Base-by-base conservation (phyloP, 92 coral and sea anemone species). In the Zoanthus sociatus region DNA sequence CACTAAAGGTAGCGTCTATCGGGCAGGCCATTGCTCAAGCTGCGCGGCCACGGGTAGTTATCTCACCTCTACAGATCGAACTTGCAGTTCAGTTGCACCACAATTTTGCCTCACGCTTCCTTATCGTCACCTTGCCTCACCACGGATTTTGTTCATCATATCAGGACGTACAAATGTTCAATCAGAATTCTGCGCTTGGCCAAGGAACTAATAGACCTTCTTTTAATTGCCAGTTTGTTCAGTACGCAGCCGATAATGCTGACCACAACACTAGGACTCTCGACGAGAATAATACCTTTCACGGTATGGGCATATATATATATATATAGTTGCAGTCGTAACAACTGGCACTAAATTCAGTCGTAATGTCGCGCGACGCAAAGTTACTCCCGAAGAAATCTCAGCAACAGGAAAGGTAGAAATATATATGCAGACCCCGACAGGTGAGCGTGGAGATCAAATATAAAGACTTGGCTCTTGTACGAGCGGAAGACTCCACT, bases 261-360 rank as follows among this genome's bases (percentile, higher is more conserved):
- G 92, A 92, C 44, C 94, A 90, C 53, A 68, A 90, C 54, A 9
- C 73, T 16, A 71, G 87, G 9, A 92, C 92, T 6, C 91, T 92
- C 6, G 92, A 92, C 78, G 89, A 92, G 12, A 18, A 79, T 0
- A 67, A 77, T 32, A 92, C 95, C 4, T 92, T 90, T 60, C 93
- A 89, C 64, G 91, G 91, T 5, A 92, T 90, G 92, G 93, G 95
- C 11, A 87, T n/a, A n/a, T n/a, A n/a, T n/a, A n/a, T n/a, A n/a
- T n/a, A n/a, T n/a, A n/a, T n/a, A n/a, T 92, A 66, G 74, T 92
- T 3, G 91, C 93, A 14, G 46, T 92, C 0, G 88, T 89, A 17
- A 92, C 92, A 0, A 89, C 91, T 26, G 92, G 87, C n/a, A 88
- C 96, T 3, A 3, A 9, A 9, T 56, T 66, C 15, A 30, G 84